These are phyloP conservation scores for Eudorcas thomsonii DNA, from an alignment of 2,113 vertebrate genomes.

Conservation along the genomic window DNA sequence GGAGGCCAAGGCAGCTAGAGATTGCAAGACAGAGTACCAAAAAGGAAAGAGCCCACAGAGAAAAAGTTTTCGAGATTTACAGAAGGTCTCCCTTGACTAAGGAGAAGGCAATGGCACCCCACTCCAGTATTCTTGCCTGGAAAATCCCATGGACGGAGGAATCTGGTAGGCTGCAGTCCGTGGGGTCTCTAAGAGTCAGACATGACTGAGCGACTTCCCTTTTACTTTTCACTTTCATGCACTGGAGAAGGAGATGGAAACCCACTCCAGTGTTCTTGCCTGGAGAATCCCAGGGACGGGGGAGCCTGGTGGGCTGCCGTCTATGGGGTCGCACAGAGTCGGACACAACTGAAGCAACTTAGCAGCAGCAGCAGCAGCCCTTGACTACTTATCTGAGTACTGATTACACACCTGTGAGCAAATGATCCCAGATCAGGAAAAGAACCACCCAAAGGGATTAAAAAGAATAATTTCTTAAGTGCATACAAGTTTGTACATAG, in stretches of 20 bases:
- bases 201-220: not conserved
- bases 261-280: not conserved
- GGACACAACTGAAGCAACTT: not conserved
- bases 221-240: not conserved
- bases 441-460: not conserved
- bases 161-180: not conserved
- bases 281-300: not conserved
- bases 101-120: not conserved
- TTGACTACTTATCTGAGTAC: not conserved
- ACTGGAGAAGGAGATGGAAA: not conserved
- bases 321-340: fast-evolving
- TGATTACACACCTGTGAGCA: not conserved
- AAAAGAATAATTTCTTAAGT: not conserved
- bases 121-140: not conserved
- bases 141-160: not conserved
- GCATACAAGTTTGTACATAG: not conserved
- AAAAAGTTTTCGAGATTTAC: not conserved
- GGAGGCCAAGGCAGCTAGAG: not conserved
- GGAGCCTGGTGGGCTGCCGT: not conserved
- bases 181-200: not conserved
- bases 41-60: not conserved
- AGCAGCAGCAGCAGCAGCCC: not conserved
- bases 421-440: not conserved
- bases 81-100: not conserved
- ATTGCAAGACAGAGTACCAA: not conserved